Conservation (phyloP, 2,113 vertebrate genomes). For the Equus quagga region DNA sequence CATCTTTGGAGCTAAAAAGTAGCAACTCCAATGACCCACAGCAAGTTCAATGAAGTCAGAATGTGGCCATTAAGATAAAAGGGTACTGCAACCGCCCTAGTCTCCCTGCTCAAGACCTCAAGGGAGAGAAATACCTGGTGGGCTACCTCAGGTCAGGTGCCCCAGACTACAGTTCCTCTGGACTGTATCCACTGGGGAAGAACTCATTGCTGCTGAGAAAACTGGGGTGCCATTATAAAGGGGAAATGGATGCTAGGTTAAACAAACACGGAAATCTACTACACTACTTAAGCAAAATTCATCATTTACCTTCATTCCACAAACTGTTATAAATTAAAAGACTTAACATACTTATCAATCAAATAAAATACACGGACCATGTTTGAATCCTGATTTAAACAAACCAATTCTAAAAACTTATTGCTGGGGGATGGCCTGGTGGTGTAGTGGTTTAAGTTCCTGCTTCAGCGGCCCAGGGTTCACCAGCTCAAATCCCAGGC, state of each 20-base stretch:
- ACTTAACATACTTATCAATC: background rate
- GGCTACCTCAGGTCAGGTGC: background rate
- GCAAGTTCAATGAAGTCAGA: background rate
- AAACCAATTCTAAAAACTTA: conserved; percentile 22
- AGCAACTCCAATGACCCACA: background rate
- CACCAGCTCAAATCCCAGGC: too few species aligned
- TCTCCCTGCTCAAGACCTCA: background rate
- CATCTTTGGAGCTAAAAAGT: background rate
- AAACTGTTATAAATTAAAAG: background rate
- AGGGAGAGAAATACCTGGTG: background rate
- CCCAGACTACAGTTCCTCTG: background rate
- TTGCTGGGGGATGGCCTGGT: too few species aligned
- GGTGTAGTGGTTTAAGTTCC: too few species aligned
- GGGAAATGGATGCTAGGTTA: background rate
- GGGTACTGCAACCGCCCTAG: background rate
- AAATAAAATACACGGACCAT: background rate
- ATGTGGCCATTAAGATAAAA: background rate
- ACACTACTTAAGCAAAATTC: background rate
- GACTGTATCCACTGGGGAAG: background rate
- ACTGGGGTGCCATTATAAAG: background rate
- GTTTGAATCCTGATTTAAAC: background rate
- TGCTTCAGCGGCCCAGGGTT: too few species aligned
- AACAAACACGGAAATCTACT: background rate
- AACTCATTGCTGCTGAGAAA: background rate
- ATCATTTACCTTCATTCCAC: background rate